phyloP scores from a whole-genome alignment of 2,888 invertebrate species.

The Hyppa rectilinea region DNA sequence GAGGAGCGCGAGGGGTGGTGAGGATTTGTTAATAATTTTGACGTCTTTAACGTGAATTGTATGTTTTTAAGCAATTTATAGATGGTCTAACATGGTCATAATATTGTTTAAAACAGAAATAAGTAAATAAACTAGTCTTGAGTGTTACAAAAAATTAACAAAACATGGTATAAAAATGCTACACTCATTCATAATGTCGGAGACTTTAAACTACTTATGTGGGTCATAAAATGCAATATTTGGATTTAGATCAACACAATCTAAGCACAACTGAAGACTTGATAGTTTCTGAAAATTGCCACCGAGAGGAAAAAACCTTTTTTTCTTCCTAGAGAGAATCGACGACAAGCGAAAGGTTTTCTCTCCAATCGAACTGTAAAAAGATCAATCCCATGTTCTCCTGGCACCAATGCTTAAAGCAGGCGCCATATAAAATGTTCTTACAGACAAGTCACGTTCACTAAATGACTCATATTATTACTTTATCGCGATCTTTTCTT shows the following conservation, averaged over 20 bases:
- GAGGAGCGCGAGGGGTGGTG: conserved; percentile 2
- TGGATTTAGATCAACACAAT: not conserved
- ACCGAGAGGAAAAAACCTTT: not conserved
- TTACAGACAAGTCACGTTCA: conserved; percentile 21
- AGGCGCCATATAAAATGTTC: conserved; percentile 17
- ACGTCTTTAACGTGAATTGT: not conserved
- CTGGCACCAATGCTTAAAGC: not conserved
- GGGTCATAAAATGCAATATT: not conserved
- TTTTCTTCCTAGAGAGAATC: not conserved
- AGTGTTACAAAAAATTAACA: not conserved
- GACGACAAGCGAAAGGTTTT: not conserved
- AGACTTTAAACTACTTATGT: not conserved
- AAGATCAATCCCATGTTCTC: conserved; percentile 10
- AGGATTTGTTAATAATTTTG: not conserved
- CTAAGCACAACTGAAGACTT: not conserved
- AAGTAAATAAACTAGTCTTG: not conserved
- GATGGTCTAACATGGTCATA: not conserved
- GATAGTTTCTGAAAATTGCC: not conserved
- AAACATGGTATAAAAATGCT: not conserved
- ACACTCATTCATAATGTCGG: not conserved
- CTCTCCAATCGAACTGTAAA: conserved; percentile 8
- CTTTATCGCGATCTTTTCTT: conserved; percentile 36
- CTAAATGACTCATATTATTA: conserved; percentile 43
- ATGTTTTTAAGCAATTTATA: not conserved
- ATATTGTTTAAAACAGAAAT: not conserved